Percentiles rank a stretch among this genome's conserved stretches.
Evolutionary conservation across 1,140 invertebrate genomes (phyloP).

Genomic region (Amphibalanus amphitrite): DNA sequence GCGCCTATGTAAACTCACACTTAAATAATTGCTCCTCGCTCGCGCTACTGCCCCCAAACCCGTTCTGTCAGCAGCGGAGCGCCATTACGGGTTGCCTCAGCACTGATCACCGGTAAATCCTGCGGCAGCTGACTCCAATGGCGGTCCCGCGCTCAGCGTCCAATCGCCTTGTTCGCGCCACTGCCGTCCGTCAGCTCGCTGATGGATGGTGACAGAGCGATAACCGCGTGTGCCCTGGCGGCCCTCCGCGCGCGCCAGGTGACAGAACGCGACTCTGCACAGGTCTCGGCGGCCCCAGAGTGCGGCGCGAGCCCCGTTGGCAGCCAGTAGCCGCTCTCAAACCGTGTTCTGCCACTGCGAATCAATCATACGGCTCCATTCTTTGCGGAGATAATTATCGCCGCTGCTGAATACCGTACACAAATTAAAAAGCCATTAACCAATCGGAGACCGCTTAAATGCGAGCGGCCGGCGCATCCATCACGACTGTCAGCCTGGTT

Average conservation of each 20-base stretch:
- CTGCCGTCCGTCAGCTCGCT: background rate
- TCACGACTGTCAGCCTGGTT: background rate
- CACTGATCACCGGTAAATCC: too few species aligned
- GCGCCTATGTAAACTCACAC: too few species aligned
- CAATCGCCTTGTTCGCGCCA: background rate
- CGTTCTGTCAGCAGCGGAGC: too few species aligned
- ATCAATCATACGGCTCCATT: background rate
- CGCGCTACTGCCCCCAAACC: too few species aligned
- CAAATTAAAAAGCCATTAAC: background rate
- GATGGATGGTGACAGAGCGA: background rate
- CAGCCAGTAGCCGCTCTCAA: background rate
- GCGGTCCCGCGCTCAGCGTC: too few species aligned
- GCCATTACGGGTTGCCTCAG: too few species aligned
- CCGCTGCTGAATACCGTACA: background rate
- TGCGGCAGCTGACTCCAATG: background rate
- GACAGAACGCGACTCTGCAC: background rate
- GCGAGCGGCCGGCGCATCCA: background rate
- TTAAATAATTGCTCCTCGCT: too few species aligned
- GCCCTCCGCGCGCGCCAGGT: background rate
- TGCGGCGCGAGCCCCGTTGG: background rate
- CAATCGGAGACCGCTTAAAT: slow-evolving; percentile 1
- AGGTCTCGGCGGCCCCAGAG: background rate
- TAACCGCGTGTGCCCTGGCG: background rate
- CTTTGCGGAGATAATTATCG: background rate
- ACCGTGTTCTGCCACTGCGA: background rate